Evolutionary conservation across 2,797 vertebrate genomes (phyloP).

Genomic region (Coilia nasus): DNA sequence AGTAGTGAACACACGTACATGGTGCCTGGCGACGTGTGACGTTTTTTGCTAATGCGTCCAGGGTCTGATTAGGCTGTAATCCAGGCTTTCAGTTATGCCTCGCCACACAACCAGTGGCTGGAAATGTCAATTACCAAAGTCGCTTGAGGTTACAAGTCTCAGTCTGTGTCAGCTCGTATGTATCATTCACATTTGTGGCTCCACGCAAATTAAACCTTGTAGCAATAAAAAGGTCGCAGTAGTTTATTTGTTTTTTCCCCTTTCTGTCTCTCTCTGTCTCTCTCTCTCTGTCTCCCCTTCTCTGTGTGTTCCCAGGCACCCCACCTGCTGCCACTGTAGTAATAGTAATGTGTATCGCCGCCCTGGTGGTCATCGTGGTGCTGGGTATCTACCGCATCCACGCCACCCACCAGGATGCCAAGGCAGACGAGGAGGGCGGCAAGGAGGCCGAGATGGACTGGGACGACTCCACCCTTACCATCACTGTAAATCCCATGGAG

Average conservation of each 20-base stretch:
- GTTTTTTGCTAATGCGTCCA: neutral
- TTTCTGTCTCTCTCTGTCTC: neutral
- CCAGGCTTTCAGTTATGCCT: constrained; percentile 2
- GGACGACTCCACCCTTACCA: constrained; percentile 91
- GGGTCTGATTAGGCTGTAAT: constrained; percentile 16
- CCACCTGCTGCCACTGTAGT: constrained; percentile 83
- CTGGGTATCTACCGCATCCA: constrained; percentile 89
- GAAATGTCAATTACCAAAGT: neutral
- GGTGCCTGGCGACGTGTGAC: neutral
- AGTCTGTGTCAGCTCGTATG: neutral
- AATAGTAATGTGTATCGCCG: constrained; percentile 87
- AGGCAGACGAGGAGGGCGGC: constrained; percentile 72
- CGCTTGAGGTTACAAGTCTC: neutral
- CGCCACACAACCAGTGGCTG: neutral
- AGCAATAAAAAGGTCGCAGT: neutral
- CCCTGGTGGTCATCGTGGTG: constrained; percentile 86
- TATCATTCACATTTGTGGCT: neutral
- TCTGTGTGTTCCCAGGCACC: constrained; percentile 55
- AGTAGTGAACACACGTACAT: neutral
- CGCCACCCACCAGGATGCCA: constrained; percentile 79
- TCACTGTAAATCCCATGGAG: constrained; percentile 98
- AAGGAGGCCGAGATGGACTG: constrained; percentile 89
- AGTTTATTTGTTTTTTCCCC: neutral
- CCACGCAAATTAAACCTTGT: neutral
- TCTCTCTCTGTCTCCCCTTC: neutral